Conservation (phyloP, 92 coral and sea anemone genomes). For the Heteractis magnifica region DNA sequence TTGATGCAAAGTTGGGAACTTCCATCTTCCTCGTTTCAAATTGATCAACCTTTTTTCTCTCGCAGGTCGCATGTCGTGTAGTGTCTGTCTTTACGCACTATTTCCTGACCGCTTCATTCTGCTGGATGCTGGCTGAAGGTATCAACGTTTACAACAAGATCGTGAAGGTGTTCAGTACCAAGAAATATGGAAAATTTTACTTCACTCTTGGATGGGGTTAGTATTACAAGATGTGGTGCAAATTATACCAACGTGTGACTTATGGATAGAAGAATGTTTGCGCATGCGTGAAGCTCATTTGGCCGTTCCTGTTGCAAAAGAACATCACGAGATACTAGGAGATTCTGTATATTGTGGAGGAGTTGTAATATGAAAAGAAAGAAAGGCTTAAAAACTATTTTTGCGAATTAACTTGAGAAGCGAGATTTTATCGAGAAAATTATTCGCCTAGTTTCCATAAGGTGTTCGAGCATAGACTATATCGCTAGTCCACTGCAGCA, state of each 20-base stretch:
- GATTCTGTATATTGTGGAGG: no score
- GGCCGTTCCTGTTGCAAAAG: no score
- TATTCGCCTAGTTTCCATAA: no score
- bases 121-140: slow-evolving; percentile 93
- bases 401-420: no score
- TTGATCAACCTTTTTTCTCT: neutral
- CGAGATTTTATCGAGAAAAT: no score
- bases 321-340: no score
- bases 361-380: neutral
- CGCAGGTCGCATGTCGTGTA: slow-evolving; percentile 69
- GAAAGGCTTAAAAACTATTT: neutral
- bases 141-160: slow-evolving; percentile 89
- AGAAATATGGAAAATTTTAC: slow-evolving; percentile 63
- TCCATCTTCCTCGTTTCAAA: neutral
- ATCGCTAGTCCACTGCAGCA: no score
- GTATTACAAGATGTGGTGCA: neutral
- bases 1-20: neutral
- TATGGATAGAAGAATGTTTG: no score
- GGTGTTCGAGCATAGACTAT: no score
- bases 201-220: slow-evolving; percentile 85
- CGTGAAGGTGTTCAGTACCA: slow-evolving; percentile 81
- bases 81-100: slow-evolving; percentile 76
- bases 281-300: no score
- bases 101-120: slow-evolving; percentile 80
- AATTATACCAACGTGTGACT: no score